Base-by-base conservation (phyloP, 2,888 invertebrate genomes). In the Ceraclea dissimilis region DNA sequence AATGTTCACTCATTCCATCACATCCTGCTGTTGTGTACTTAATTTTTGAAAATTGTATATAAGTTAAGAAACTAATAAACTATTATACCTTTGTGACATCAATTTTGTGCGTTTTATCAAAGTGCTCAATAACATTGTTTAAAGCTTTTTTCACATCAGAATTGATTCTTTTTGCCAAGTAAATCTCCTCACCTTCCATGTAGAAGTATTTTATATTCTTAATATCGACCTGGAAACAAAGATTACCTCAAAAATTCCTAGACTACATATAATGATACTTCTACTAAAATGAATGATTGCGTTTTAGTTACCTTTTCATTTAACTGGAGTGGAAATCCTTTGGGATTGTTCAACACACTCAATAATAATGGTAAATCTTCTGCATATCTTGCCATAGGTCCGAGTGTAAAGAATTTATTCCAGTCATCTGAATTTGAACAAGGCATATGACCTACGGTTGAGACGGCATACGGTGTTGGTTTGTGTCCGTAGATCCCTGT, bases 401-500 rank as follows among this genome's bases (percentile, higher is more conserved):
- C 95, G 43, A 93, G 79, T 20, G 86, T 80, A 53, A 94, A 85
- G 67, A 86, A 87, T 54, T 82, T 79, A 33, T 82, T 78, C 76
- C 86, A 88, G 8, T 78, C 76, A 20, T 80, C 75, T 51, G 81
- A 79, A 49, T 74, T 70, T 60, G 83, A 80, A 56, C 79, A 78
- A 1, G 89, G 89, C 58, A 82, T 78, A 64, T 89, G 88, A 72
- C 78, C 88, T 64, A 79, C 74, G 57, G 79, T 73, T 1, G 86
- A 83, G 2, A 88, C 73, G 2, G 81, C 77, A 63, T 81, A 81
- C 1, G 86, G 84, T 46, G 89, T 84, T 0, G 93, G 90, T 67
- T 93, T 94, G 69, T 95, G 93, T n/a, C 94, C 94, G 74, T 87
- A 95, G 54, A 95, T 82, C 19, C 95, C 95, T 66, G 89, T 92